Base-by-base conservation (phyloP, 1,140 invertebrate species). In the Brachionus asplanchnoidis region DNA sequence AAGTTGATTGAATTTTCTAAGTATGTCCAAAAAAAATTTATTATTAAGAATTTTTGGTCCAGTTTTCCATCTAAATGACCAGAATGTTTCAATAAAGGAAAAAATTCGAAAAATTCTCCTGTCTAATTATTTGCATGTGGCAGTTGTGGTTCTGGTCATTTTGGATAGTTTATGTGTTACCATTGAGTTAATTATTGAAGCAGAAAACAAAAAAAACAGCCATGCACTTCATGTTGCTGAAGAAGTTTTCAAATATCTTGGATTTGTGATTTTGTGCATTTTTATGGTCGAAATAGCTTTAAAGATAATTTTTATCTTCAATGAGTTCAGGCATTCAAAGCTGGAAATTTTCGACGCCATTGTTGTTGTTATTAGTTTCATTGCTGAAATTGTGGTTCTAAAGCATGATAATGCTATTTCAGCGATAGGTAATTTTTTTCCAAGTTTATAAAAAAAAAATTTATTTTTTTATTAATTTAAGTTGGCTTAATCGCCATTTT, bases 51-150 rank as follows among this genome's bases (percentile, higher is more conserved):
- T 80, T 20, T 80, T 80, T 42, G 77, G 77, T 1, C 56, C 77
- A 40, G 32, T 12, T 0, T 42, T 56, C 1, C 32, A 80, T 17
- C 2, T 80, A 4, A 28, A n/a, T 12, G 79, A 60, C 12, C 56
- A 82, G 14, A 60, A 68, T 46, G 23, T 36, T 20, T 20, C 53
- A 12, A 12, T 42, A 14, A 23, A 9, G 17, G 79, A 82, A 68
- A 60, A 46, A 46, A 65, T 82, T 40, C 50, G 65, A 44, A 82
- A 44, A 28, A 23, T 68, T 11, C 53, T 82, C 7, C 23, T 68
- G 20, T 82, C 79, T 17, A 82, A 68, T 46, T 82, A 82, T 40
- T 23, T 82, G 28, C 79, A 82, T 68, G 40, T 82, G 32, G 32
- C 20, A 12, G 32, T 82, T 20, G 53, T 82, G 11, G 7, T 68